phyloP scores from a whole-genome alignment of 2,797 vertebrate genomes.

The Cirrhinus mrigala region DNA sequence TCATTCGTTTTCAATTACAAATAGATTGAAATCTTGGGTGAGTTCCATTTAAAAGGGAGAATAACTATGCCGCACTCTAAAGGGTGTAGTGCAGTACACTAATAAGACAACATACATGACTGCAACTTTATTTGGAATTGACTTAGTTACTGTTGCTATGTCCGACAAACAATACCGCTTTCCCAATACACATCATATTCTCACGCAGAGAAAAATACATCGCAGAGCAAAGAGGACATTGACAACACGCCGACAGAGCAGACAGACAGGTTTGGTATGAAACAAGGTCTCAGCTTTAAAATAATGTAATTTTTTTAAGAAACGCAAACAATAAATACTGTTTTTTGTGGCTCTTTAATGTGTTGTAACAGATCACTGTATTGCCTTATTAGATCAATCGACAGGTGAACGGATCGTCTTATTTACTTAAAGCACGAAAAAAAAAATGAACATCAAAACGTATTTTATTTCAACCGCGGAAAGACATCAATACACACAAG shows the following conservation, averaged over 20 bases:
- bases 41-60: neutral
- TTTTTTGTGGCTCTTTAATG: neutral
- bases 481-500: neutral
- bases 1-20: neutral
- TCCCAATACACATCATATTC: neutral
- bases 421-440: neutral
- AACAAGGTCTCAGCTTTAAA: neutral
- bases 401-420: neutral
- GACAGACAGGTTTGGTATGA: neutral
- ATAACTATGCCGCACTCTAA: neutral
- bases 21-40: neutral
- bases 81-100: neutral
- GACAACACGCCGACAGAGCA: neutral
- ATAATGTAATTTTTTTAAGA: neutral
- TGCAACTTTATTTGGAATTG: neutral
- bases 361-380: neutral
- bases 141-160: neutral
- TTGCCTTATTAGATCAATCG: neutral
- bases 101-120: neutral
- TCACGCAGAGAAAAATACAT: neutral
- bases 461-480: neutral
- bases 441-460: neutral
- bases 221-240: neutral
- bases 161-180: neutral
- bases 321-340: neutral